A percentile compares a stretch with the other conserved stretches of the same genome.
phyloP scores from a whole-genome alignment of 2,888 invertebrate genomes.

The Drosophila koepferae region DNA sequence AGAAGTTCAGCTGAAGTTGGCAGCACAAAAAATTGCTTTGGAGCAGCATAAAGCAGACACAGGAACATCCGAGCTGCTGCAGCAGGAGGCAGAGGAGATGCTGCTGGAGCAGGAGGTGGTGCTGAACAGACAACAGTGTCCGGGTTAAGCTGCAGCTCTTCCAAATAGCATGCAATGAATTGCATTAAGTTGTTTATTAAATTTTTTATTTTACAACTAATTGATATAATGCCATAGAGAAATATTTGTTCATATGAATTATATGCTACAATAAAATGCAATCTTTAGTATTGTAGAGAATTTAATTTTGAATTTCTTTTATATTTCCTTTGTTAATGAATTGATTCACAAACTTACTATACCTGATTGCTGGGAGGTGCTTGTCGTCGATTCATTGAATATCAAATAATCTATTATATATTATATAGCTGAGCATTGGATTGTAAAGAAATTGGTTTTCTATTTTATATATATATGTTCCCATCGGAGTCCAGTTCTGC shows the following conservation, averaged over 20 bases:
- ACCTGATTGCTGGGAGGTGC: background rate
- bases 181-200: constrained; percentile 21
- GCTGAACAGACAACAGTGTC: background rate
- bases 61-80: background rate
- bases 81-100: background rate
- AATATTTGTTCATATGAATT: background rate
- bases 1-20: constrained; percentile 66
- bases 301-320: too few relatives aligned
- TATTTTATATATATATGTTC: too few relatives aligned
- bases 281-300: too few relatives aligned
- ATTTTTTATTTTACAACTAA: background rate
- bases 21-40: constrained; percentile 35
- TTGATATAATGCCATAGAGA: background rate
- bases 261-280: background rate
- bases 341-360: background rate
- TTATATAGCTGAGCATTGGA: too few relatives aligned
- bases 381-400: background rate
- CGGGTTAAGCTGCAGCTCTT: constrained; percentile 21
- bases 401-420: background rate
- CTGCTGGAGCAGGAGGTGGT: background rate
- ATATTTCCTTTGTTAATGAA: background rate
- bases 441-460: too few relatives aligned
- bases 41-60: background rate
- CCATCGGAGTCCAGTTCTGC: too few relatives aligned
- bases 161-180: constrained; percentile 17